Conservation (phyloP, 2,888 invertebrate species). For the Blastobasis lacticolella region DNA sequence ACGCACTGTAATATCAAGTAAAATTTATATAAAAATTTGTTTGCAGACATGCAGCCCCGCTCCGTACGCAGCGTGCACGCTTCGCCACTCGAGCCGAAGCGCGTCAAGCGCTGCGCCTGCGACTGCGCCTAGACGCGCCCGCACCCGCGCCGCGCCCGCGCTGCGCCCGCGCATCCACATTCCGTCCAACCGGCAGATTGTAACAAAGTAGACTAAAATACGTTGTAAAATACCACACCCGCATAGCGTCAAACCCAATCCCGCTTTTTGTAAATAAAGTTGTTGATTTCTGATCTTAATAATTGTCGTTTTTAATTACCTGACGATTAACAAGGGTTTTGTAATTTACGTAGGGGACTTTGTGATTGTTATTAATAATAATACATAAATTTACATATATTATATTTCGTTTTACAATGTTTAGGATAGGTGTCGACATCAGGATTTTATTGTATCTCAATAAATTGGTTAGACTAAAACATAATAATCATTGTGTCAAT, state of each 20-base stretch:
- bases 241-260: slow-evolving; percentile 11
- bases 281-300: slow-evolving; percentile 38
- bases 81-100: slow-evolving; percentile 71
- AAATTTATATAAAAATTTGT: no score
- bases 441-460: slow-evolving; percentile 5
- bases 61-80: slow-evolving; percentile 76
- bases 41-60: slow-evolving; percentile 86
- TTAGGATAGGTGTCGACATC: slow-evolving; percentile 4
- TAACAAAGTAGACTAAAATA: slow-evolving; percentile 15
- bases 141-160: slow-evolving; percentile 20
- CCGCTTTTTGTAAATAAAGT: slow-evolving; percentile 50
- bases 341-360: slow-evolving; percentile 35
- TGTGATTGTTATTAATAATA: slow-evolving; percentile 9
- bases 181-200: slow-evolving; percentile 39
- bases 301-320: slow-evolving; percentile 41
- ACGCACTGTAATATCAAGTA: no score
- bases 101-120: slow-evolving; percentile 84
- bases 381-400: slow-evolving; percentile 11
- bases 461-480: not conserved
- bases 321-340: slow-evolving; percentile 30
- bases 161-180: slow-evolving; percentile 13
- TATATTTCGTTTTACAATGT: slow-evolving; percentile 10
- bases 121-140: slow-evolving; percentile 75
- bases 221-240: slow-evolving; percentile 18
- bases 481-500: no score